Percentiles rank a stretch among this genome's conserved stretches.
Evolutionary conservation across 2,888 invertebrate species (phyloP).

Genomic region (Carpatolechia fugitivella): DNA sequence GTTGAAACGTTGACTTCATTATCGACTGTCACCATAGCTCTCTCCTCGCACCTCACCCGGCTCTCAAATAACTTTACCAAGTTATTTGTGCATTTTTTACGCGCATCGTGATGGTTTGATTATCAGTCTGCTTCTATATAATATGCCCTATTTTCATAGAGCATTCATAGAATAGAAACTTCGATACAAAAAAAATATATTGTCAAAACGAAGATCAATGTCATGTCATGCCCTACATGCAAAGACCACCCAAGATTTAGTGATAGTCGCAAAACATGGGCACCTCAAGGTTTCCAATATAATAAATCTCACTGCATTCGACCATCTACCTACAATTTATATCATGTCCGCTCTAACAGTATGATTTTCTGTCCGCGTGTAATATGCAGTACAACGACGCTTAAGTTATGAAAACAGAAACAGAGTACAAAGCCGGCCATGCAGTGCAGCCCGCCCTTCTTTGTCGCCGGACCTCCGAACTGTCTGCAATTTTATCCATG

Average conservation of each 20-base stretch:
- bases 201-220: neutral
- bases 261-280: neutral
- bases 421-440: conserved; percentile 32
- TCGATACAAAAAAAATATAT: neutral
- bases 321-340: neutral
- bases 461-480: conserved; percentile 21
- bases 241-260: neutral
- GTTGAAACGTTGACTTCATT: too few species aligned
- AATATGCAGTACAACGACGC: neutral
- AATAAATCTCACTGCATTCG: neutral
- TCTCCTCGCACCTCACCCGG: too few species aligned
- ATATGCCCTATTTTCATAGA: too few species aligned
- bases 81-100: too few species aligned
- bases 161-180: too few species aligned
- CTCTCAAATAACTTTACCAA: too few species aligned
- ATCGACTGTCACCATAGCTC: too few species aligned
- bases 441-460: conserved; percentile 46
- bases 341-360: conserved; percentile 19
- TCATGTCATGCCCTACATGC: too few species aligned
- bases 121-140: too few species aligned
- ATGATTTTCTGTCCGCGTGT: neutral
- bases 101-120: too few species aligned
- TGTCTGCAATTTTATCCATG: neutral
- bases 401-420: too few species aligned
- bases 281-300: neutral